Conservation (phyloP, 2,113 vertebrate genomes). For the Haemorhous mexicanus region DNA sequence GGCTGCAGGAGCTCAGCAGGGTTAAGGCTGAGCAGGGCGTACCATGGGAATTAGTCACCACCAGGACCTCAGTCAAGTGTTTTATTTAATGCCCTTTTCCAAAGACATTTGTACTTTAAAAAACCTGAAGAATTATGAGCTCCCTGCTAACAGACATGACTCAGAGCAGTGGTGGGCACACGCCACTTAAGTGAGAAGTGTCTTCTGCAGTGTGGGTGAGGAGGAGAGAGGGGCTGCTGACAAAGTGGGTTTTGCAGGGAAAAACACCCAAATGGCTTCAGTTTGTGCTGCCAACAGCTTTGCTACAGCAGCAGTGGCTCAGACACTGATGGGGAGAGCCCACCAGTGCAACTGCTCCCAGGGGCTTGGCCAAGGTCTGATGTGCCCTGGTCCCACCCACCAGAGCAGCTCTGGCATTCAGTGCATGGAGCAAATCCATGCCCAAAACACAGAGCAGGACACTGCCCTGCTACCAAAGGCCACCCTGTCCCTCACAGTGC, state of each 20-base stretch:
- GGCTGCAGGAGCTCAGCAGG: background rate
- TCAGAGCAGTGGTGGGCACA: slow-evolving; percentile 22
- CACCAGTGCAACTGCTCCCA: fast-evolving
- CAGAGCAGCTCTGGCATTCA: background rate
- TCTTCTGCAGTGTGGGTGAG: background rate
- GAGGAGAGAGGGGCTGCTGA: background rate
- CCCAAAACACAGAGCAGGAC: background rate
- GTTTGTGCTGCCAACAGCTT: background rate
- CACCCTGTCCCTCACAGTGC: background rate
- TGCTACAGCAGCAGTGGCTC: background rate
- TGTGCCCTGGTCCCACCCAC: background rate
- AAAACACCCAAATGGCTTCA: background rate
- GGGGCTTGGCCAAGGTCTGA: background rate
- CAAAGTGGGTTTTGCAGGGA: background rate
- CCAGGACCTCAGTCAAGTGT: background rate
- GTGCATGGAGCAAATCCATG: background rate
- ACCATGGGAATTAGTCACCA: background rate
- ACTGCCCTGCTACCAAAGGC: background rate
- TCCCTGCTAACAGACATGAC: background rate
- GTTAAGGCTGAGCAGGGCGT: background rate
- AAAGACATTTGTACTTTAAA: background rate
- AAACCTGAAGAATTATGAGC: background rate
- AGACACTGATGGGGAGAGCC: fast-evolving
- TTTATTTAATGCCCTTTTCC: slow-evolving; percentile 5
- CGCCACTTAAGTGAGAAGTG: background rate